These are phyloP conservation scores for Ammospiza maritima DNA, from an alignment of 2,797 vertebrate species.

Conservation along the genomic window DNA sequence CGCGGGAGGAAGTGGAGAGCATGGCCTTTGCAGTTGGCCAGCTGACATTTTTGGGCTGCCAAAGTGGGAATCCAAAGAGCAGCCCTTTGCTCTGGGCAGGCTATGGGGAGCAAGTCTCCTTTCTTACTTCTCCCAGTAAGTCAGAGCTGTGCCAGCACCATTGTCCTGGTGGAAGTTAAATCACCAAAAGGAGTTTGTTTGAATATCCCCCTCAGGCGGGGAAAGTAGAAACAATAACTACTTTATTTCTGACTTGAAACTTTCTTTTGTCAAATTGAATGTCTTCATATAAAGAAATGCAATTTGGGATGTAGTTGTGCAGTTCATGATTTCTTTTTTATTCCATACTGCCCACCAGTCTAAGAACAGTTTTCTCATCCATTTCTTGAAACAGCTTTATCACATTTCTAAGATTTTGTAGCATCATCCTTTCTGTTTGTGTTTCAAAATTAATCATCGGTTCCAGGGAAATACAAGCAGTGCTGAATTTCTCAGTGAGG, in stretches of 20 bases:
- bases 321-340: neutral
- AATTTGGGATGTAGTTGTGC: neutral
- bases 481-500: neutral
- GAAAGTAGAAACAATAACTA: constrained; percentile 60
- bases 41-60: constrained; percentile 22
- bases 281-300: constrained; percentile 20
- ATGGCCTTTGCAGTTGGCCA: neutral
- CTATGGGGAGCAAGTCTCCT: neutral
- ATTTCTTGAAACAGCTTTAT: neutral
- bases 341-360: neutral
- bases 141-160: constrained; percentile 32
- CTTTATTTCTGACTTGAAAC: constrained; percentile 49
- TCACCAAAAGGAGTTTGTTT: constrained; percentile 50
- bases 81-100: constrained; percentile 23
- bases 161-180: constrained; percentile 63
- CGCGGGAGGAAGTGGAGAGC: neutral
- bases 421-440: neutral
- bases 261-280: constrained; percentile 29
- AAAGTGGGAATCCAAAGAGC: constrained; percentile 9
- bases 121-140: constrained; percentile 9
- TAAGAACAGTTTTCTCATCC: neutral
- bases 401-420: neutral
- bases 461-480: neutral
- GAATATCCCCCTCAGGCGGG: constrained; percentile 26
- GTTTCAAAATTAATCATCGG: neutral